phyloP scores from a whole-genome alignment of 2,888 invertebrate genomes.

The Thalpophila matura region DNA sequence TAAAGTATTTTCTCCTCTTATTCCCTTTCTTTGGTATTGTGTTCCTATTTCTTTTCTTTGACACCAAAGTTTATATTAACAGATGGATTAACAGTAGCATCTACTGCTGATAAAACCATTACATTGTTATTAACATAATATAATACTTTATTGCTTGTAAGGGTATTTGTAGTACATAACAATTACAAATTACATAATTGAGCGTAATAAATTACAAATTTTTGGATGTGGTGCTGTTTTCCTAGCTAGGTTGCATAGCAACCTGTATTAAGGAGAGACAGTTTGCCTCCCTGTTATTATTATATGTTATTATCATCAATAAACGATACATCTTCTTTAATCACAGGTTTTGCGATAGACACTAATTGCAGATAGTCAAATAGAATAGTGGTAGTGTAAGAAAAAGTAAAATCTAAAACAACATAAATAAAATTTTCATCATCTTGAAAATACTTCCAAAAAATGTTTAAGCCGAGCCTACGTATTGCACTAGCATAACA shows the following conservation, averaged over 20 bases:
- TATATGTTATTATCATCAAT: background rate
- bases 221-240: too few relatives aligned
- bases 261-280: too few relatives aligned
- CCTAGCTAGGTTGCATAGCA: too few relatives aligned
- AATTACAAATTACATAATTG: too few relatives aligned
- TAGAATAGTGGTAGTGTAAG: background rate
- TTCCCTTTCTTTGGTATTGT: conserved; percentile 1
- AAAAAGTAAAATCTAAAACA: background rate
- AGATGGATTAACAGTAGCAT: background rate
- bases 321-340: background rate
- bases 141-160: too few relatives aligned
- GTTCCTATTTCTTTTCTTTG: background rate
- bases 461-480: conserved; percentile 22
- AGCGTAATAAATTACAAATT: too few relatives aligned
- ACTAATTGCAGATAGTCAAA: background rate
- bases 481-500: conserved; percentile 52
- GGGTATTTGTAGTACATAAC: too few relatives aligned
- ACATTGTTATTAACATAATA: too few relatives aligned
- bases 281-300: too few relatives aligned
- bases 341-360: background rate
- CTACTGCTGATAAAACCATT: background rate
- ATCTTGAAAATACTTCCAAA: conserved; percentile 1
- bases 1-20: conserved; percentile 21
- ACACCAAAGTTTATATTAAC: background rate
- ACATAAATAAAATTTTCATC: too few relatives aligned